Percentiles rank a stretch among this genome's conserved stretches.
phyloP scores from a whole-genome alignment of 2,113 vertebrate genomes.

The Dolichallabes microphthalmus region DNA sequence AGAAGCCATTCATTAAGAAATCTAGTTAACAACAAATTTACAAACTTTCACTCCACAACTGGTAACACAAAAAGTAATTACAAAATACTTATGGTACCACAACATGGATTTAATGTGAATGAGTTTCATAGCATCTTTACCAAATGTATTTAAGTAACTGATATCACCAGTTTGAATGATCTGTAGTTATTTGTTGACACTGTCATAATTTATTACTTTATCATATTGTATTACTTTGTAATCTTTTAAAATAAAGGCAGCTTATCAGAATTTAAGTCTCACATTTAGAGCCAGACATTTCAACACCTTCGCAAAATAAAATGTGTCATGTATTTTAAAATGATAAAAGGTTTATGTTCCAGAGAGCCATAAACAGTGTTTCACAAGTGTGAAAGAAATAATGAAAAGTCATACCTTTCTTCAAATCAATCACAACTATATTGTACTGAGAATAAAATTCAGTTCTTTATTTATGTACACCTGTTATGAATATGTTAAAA shows the following conservation, averaged over 20 bases:
- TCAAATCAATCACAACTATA: conserved; percentile 39
- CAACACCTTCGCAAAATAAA: conserved; percentile 14
- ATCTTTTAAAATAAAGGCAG: conserved; percentile 20
- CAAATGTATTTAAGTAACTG: neutral
- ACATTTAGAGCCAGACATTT: neutral
- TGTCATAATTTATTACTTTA: neutral
- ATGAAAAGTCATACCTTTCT: conserved; percentile 20
- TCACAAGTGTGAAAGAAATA: conserved; percentile 18
- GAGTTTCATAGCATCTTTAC: conserved; percentile 6
- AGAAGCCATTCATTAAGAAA: conserved; percentile 25
- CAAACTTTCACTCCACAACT: conserved; percentile 27
- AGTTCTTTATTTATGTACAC: conserved; percentile 48
- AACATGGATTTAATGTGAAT: conserved; percentile 3
- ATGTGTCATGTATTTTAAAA: neutral
- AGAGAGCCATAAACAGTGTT: conserved; percentile 18
- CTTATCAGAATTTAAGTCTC: neutral
- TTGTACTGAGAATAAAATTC: conserved; percentile 42
- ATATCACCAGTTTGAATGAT: neutral
- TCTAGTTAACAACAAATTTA: conserved; percentile 6
- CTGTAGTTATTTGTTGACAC: neutral
- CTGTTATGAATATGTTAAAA: conserved; percentile 45
- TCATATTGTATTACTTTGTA: neutral
- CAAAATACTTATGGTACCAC: conserved; percentile 16
- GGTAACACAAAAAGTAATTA: conserved; percentile 8
- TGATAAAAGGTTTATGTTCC: conserved; percentile 7